Evolutionary conservation across 2,888 invertebrate species (phyloP), one percentile per base, ranked within the genome.

Genomic region (Harpalus rufipes): DNA sequence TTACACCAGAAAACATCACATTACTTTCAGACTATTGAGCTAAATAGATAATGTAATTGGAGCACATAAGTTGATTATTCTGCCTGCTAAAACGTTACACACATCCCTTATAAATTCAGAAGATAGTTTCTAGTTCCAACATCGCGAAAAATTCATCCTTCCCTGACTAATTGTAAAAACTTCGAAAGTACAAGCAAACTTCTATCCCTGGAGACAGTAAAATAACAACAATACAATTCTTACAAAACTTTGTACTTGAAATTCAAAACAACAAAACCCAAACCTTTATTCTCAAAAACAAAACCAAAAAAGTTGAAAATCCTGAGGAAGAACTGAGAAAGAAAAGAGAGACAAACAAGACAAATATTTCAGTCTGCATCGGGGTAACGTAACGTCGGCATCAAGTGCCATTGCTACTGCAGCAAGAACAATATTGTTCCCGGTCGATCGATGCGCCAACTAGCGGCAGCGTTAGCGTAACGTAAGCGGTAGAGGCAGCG

Each of bases 361-460:
- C 72, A 74, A 74, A 74, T 74, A 74, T 74, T 74, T 74, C 72
- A 74, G 72, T 68, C 39, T 14, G 32, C 68, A 39, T 39, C 12
- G 25, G 12, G 44, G 44, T 10, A 51, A 68, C 41, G 32, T 68
- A 51, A 68, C 41, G 32, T 68, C 32, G 39, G 68, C 12, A 68
- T 68, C 68, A 68, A 68, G 41, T 68, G 80, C 39, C 32, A 21
- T 14, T 18, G 61, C 63, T 32, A 61, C 16, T 18, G 80, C 72
- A 74, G 56, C 82, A 72, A 72, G 72, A 58, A 82, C 82, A 72
- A 79, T 72, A 82, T 68, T 68, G 81, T 21, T 65, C 56, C 14
- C 72, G 58, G 51, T 51, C 39, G 68, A 82, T 82, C 82, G 82
- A 82, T 82, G 72, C 72, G 72, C 72, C 72, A 74, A 74, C 72